These are phyloP conservation scores for Hydriomena furcata DNA, from an alignment of 2,888 invertebrate genomes.

Conservation along the genomic window DNA sequence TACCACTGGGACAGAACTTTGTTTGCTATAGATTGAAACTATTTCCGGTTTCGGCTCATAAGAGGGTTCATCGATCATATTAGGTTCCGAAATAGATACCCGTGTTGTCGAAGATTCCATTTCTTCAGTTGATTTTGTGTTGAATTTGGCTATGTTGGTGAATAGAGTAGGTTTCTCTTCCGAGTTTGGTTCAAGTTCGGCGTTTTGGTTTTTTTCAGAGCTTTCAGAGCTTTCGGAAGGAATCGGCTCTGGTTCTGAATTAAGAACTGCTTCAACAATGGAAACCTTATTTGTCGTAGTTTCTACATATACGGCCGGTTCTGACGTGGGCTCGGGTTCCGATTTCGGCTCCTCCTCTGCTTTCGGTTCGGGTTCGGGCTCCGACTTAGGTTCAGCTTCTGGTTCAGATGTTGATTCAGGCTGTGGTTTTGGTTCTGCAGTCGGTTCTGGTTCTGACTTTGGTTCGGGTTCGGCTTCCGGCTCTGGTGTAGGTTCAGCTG, in stretches of 20 bases:
- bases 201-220: constrained; percentile 33
- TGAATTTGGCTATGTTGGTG: constrained; percentile 38
- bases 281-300: constrained; percentile 26
- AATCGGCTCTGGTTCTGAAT: neutral
- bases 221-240: constrained; percentile 12
- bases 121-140: constrained; percentile 35
- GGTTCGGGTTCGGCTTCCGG: constrained; percentile 50
- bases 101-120: constrained; percentile 47
- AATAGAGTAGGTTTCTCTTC: constrained; percentile 41
- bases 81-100: constrained; percentile 51
- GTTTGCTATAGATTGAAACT: constrained; percentile 49
- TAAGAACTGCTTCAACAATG: neutral
- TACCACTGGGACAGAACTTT: constrained; percentile 25
- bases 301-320: constrained; percentile 31
- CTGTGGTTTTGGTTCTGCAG: constrained; percentile 8
- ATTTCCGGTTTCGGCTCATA: constrained; percentile 58
- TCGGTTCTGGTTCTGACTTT: constrained; percentile 21
- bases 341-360: constrained; percentile 8
- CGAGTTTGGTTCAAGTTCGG: constrained; percentile 26
- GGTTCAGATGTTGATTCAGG: constrained; percentile 15
- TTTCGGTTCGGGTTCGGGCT: constrained; percentile 18
- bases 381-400: constrained; percentile 17
- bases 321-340: constrained; percentile 26
- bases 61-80: constrained; percentile 54
- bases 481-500: constrained; percentile 51